phyloP scores from a whole-genome alignment of 1,140 invertebrate species.

The Drosophila parvula region DNA sequence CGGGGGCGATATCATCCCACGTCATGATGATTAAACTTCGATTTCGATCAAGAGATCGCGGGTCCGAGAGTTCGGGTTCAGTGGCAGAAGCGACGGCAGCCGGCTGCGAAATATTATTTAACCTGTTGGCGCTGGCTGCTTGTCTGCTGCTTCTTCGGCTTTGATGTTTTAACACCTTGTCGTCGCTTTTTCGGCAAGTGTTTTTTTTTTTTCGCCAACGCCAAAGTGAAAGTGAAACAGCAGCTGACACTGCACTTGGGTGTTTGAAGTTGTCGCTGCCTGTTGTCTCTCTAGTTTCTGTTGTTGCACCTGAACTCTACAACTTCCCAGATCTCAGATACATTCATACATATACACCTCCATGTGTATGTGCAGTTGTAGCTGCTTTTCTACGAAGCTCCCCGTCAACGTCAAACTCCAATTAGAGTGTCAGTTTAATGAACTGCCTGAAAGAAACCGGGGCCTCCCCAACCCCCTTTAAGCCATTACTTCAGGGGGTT shows the following conservation, averaged over 20 bases:
- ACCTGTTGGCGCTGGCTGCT: constrained; percentile 30
- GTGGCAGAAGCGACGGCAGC: constrained; percentile 46
- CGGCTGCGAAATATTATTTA: constrained; percentile 79
- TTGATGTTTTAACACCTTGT: constrained; percentile 51
- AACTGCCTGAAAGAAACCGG: constrained; percentile 57
- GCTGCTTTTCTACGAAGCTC: constrained; percentile 67
- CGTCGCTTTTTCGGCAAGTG: constrained; percentile 71
- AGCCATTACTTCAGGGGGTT: constrained; percentile 14
- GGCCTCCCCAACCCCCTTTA: no score
- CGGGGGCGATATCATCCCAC: constrained; percentile 27
- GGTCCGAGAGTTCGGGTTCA: constrained; percentile 29
- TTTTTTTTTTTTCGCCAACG: constrained; percentile 68
- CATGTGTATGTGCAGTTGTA: constrained; percentile 50
- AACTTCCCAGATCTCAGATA: constrained; percentile 55
- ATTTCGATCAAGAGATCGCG: constrained; percentile 13
- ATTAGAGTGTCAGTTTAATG: constrained; percentile 82
- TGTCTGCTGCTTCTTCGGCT: constrained; percentile 50
- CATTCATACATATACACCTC: constrained; percentile 41
- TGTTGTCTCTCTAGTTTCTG: constrained; percentile 24
- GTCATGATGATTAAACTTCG: neutral
- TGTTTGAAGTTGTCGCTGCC: constrained; percentile 60
- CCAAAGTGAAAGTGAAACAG: constrained; percentile 69
- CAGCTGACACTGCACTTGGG: constrained; percentile 74
- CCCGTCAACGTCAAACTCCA: constrained; percentile 75
- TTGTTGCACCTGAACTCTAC: constrained; percentile 76